phyloP scores from a whole-genome alignment of 2,888 invertebrate species.

The Ormyrus nitidulus region DNA sequence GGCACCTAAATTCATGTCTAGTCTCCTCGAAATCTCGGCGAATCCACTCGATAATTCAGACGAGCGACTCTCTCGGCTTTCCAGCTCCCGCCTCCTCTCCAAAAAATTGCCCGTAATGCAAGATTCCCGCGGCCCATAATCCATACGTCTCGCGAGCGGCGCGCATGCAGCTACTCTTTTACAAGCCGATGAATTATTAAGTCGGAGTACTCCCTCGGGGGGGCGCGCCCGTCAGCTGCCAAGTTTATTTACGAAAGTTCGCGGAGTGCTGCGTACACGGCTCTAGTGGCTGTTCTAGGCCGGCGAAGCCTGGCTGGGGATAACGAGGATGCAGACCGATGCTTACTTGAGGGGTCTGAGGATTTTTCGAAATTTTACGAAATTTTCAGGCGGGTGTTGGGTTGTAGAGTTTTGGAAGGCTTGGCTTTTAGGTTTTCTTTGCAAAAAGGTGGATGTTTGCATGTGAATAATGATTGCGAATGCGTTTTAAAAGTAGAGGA shows the following conservation, averaged over 20 bases:
- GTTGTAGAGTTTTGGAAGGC: too few species aligned
- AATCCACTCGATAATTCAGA: constrained; percentile 49
- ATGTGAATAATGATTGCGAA: too few species aligned
- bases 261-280: neutral
- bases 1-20: neutral
- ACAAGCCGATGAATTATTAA: constrained; percentile 47
- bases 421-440: too few species aligned
- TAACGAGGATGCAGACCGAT: too few species aligned
- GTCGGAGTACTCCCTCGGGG: neutral
- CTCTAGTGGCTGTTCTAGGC: neutral
- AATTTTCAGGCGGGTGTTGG: too few species aligned
- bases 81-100: neutral
- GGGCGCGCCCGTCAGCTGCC: neutral
- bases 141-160: neutral
- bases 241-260: constrained; percentile 42
- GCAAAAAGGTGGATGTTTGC: too few species aligned
- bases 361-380: too few species aligned
- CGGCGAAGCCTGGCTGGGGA: too few species aligned
- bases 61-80: neutral
- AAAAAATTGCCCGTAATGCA: constrained; percentile 39
- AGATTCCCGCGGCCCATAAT: constrained; percentile 32
- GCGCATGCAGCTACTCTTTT: constrained; percentile 15
- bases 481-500: too few species aligned
- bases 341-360: too few species aligned
- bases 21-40: constrained; percentile 25